These are phyloP conservation scores for Apantesis nais DNA, from an alignment of 2,888 invertebrate species.

Conservation along the genomic window DNA sequence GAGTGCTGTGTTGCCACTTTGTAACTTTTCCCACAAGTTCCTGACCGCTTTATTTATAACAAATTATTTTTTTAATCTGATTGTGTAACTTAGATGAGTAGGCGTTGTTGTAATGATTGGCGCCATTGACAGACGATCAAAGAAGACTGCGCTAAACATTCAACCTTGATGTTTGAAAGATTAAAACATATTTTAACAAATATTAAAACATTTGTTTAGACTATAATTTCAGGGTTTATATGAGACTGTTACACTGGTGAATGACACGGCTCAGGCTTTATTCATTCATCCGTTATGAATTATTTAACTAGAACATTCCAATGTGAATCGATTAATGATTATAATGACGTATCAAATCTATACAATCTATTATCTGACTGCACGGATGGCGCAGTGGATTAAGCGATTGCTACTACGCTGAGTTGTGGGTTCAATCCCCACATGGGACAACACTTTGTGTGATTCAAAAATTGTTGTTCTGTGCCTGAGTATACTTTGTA, in stretches of 20 bases:
- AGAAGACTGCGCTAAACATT: slow-evolving; percentile 48
- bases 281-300: slow-evolving; percentile 16
- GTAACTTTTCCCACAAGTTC: slow-evolving; percentile 59
- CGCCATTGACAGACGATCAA: slow-evolving; percentile 60
- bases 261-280: slow-evolving; percentile 42
- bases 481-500: too few species aligned
- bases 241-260: slow-evolving; percentile 42
- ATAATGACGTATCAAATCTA: background rate
- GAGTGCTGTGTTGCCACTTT: slow-evolving; percentile 65
- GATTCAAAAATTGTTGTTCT: too few species aligned
- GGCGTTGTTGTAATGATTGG: slow-evolving; percentile 57
- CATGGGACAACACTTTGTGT: too few species aligned
- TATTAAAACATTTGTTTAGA: slow-evolving; percentile 54
- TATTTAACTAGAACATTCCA: slow-evolving; percentile 11
- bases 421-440: too few species aligned
- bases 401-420: too few species aligned
- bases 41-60: slow-evolving; percentile 66
- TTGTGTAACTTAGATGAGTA: slow-evolving; percentile 54
- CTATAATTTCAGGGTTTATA: slow-evolving; percentile 35
- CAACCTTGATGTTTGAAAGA: slow-evolving; percentile 52
- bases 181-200: slow-evolving; percentile 61
- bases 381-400: too few species aligned
- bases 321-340: background rate
- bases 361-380: background rate
- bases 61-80: slow-evolving; percentile 60